Evolutionary conservation across 2,797 vertebrate genomes (phyloP), one percentile per base, ranked within the genome.

Genomic region (Acropternis orthonyx): DNA sequence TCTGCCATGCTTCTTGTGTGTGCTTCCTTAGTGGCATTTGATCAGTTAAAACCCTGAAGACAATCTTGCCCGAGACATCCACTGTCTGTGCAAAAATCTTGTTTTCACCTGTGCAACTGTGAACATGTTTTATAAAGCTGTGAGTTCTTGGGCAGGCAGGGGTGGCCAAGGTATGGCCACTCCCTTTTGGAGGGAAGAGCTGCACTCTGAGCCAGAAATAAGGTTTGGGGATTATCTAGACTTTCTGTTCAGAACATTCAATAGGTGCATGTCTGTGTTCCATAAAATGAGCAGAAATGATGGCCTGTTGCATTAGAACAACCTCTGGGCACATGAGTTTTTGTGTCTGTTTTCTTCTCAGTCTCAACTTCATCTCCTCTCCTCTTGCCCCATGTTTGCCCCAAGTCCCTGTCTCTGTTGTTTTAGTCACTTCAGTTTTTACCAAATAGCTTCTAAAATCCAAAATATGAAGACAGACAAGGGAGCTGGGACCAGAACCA

Each of bases 381-480:
- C 46, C n/a, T 67, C 32, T 79, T 36, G 34, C 39, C 62, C 9
- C 43, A 21, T 10, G 9, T 49, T 21, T 44, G 32, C 72, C 55
- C 24, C 36, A 61, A 52, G 32, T 16, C 48, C 52, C 26, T 36
- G 24, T 36, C 44, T 62, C 1, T 2, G 54, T 44, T 62, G 11
- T 26, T 74, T 46, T 39, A 30, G 30, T 34, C n/a, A 30, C n/a
- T 74, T 51, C 46, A 24, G 20, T 32, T 92, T 67, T 79, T 51
- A 61, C 8, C 61, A 74, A 6, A 28, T 36, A 48, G 34, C 36
- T 69, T 58, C 30, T 77, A 14, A 85, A 73, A 76, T 43, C 18
- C 21, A 30, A 41, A 54, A 36, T 5, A 12, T 0, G 0, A 28
- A 48, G 43, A 22, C n/a, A 80, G 13, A 52, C 1, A 0, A 32